Percentiles rank a stretch among this genome's conserved stretches.
Conservation (phyloP, 2,888 invertebrate genomes). For the Labia minor region DNA sequence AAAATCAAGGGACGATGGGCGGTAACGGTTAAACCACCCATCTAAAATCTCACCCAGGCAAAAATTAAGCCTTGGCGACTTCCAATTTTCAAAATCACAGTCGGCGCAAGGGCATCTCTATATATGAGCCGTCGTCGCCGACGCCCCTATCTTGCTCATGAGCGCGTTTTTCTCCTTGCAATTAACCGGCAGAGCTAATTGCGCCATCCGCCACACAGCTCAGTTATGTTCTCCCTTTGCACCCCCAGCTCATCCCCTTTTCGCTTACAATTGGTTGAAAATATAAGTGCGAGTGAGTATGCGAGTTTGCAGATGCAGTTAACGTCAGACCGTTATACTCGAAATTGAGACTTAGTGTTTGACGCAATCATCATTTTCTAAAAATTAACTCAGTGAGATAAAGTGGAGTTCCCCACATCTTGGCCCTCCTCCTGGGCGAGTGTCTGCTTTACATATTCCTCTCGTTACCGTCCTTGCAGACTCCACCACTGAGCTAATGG, state of each 20-base stretch:
- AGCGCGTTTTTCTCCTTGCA: neutral
- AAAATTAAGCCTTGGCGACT: slow-evolving; percentile 13
- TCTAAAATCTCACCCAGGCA: neutral
- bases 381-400: slow-evolving; percentile 4
- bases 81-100: neutral
- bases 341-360: slow-evolving; percentile 13
- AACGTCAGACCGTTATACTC: neutral
- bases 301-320: neutral
- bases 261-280: too few species aligned
- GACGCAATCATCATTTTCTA: slow-evolving; percentile 4
- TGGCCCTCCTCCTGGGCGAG: neutral
- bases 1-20: too few species aligned
- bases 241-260: too few species aligned
- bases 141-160: too few species aligned
- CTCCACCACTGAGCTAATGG: neutral
- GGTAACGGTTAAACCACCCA: too few species aligned
- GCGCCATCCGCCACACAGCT: neutral
- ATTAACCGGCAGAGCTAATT: slow-evolving; percentile 3
- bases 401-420: neutral
- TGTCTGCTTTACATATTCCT: slow-evolving; percentile 8
- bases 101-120: too few species aligned
- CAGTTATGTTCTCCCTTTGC: neutral
- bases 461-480: neutral
- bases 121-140: too few species aligned
- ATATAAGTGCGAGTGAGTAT: too few species aligned